Conservation (phyloP, 2,113 vertebrate genomes). For the Eurypyga helias region DNA sequence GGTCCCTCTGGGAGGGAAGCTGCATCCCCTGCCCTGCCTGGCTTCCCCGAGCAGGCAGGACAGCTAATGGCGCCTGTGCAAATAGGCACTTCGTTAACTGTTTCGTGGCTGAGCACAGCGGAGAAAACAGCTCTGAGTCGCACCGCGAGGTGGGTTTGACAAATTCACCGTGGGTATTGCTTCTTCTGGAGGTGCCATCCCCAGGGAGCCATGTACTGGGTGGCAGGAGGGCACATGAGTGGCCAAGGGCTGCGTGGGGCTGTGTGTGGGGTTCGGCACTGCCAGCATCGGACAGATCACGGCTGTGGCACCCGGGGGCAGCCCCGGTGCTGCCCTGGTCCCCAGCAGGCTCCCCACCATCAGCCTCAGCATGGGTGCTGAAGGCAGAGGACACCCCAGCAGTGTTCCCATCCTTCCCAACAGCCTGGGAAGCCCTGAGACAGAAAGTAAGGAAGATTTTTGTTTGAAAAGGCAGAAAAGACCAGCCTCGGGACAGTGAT, state of each 20-base stretch:
- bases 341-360: background rate
- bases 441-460: background rate
- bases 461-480: background rate
- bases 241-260: accelerated
- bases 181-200: accelerated
- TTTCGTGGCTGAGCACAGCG: background rate
- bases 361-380: accelerated
- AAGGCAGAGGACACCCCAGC: background rate
- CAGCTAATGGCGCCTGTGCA: background rate
- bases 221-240: background rate
- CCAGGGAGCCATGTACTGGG: accelerated
- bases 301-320: background rate
- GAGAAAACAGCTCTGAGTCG: background rate
- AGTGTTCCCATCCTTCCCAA: background rate
- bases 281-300: accelerated
- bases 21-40: background rate
- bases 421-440: accelerated
- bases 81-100: background rate
- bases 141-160: accelerated
- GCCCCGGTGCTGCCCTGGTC: background rate
- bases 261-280: accelerated
- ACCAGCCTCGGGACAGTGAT: background rate
- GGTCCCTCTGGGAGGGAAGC: background rate
- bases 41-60: background rate
- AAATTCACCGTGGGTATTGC: accelerated